Evolutionary conservation across 2,888 invertebrate genomes (phyloP), one percentile per base, ranked within the genome.

Genomic region (Hyposoter dolosus): DNA sequence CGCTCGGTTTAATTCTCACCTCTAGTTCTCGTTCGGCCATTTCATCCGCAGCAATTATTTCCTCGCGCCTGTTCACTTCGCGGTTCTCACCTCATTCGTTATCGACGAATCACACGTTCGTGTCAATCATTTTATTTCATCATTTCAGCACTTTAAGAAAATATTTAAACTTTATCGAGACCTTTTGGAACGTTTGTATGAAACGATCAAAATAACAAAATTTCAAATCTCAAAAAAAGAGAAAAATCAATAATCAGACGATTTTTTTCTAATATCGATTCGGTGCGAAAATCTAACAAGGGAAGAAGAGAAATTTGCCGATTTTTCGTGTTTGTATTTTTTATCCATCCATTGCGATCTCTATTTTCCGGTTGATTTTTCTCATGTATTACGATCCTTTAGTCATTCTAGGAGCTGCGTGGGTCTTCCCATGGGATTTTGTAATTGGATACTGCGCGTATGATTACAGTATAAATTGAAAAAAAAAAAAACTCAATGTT

Each of bases 31-130:
- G 28, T 28, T 15, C 60, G 28, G 23, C 28, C 60, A 60, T 60
- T 60, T 60, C 60, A 60, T 60, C 28, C 60, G 60, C 60, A 28
- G 60, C 28, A 60, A 60, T 60, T 60, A 60, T 60, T 60, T 28
- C 12, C 60, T 60, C 60, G 56, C 23, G 12, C 56, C 17, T 47
- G 23, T 28, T 12, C 56, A 12, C 4, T 10, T 19, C 56, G 28
- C 60, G 15, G 28, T 28, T 28, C 60, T 28, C 60, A 60, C 60
- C 60, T 28, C 60, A 6, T 15, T 60, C 28, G 60, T 28, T 60
- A 60, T 60, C 5, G 15, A 60, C 28, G 28, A 60, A 60, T 60
- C 28, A 28, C 60, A 60, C 28, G 15, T 60, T 28, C 28, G 28
- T 15, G 60, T 7, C 28, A 28, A 28, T 28, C 28, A 7, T 60